A percentile compares a stretch with the other conserved stretches of the same genome.
Evolutionary conservation across 2,888 invertebrate genomes (phyloP).

Genomic region (Hybos culiciformis): DNA sequence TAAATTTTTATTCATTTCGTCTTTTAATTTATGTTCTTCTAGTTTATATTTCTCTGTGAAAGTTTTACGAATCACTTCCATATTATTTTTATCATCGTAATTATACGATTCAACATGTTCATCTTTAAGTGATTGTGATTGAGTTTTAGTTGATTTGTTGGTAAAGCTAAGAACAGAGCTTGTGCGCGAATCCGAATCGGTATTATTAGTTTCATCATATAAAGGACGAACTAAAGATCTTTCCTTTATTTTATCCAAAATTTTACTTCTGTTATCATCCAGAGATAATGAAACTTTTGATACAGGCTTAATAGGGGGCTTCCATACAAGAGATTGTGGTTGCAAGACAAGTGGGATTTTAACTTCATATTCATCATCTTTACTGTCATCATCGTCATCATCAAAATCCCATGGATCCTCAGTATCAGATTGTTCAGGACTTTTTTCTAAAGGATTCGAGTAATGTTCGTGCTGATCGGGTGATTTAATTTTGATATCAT

Average conservation of each 20-base stretch:
- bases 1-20: conserved; percentile 40
- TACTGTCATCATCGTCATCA: conserved; percentile 21
- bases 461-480: conserved; percentile 25
- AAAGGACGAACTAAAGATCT: conserved; percentile 23
- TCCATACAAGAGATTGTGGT: too few relatives aligned
- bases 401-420: conserved; percentile 26
- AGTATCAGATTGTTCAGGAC: conserved; percentile 25
- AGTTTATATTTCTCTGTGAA: conserved; percentile 31
- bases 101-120: too few relatives aligned
- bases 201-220: conserved; percentile 32
- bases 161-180: conserved; percentile 31
- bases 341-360: conserved; percentile 30
- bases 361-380: conserved; percentile 32
- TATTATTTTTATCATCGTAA: too few relatives aligned
- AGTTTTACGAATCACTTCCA: conserved; percentile 39
- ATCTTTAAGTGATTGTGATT: too few relatives aligned
- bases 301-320: neutral
- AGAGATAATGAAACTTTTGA: neutral
- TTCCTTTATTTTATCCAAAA: conserved; percentile 27
- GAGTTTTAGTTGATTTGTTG: conserved; percentile 28
- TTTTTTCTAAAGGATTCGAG: conserved; percentile 22
- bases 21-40: conserved; percentile 38
- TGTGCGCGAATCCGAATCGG: conserved; percentile 32
- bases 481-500: conserved; percentile 21
- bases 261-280: neutral